Conservation (phyloP, 2,797 vertebrate species). For the Smutsia gigantea region DNA sequence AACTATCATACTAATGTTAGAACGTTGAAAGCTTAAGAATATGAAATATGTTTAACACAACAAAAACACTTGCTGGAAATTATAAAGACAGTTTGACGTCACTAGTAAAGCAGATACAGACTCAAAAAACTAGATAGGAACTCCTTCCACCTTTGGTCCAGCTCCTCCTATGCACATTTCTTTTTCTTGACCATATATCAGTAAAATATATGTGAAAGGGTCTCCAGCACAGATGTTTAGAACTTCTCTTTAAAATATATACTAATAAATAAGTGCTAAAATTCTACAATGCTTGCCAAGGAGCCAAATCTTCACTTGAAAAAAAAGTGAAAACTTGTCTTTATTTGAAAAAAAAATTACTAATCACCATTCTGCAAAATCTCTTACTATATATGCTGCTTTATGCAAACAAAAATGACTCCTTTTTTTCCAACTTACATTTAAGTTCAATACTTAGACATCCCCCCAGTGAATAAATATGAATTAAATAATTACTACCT, state of each 20-base stretch:
- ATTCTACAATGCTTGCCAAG: not conserved
- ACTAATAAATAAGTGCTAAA: constrained; percentile 24
- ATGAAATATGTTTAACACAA: constrained; percentile 53
- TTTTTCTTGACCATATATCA: not conserved
- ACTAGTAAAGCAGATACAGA: constrained; percentile 21
- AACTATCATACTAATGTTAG: constrained; percentile 50
- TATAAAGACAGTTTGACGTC: constrained; percentile 22
- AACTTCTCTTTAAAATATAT: constrained; percentile 34
- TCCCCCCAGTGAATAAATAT: not conserved
- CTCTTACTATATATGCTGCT: not conserved
- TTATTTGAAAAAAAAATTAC: not conserved
- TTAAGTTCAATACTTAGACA: constrained; percentile 43
- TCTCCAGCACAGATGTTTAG: not conserved
- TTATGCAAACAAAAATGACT: constrained; percentile 26
- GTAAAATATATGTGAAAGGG: not conserved
- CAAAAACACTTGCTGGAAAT: constrained; percentile 48
- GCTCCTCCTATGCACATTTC: not conserved
- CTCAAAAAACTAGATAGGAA: not conserved
- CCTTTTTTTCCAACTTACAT: constrained; percentile 30
- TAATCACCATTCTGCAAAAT: constrained; percentile 2
- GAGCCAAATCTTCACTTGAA: not conserved
- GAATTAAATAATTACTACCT: constrained; percentile 15
- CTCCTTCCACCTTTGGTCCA: not conserved
- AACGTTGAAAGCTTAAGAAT: not conserved
- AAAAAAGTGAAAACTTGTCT: not conserved